A percentile compares a stretch with the other conserved stretches of the same genome.
phyloP scores from a whole-genome alignment of 2,888 invertebrate genomes.

The Acanthopleura granulata region DNA sequence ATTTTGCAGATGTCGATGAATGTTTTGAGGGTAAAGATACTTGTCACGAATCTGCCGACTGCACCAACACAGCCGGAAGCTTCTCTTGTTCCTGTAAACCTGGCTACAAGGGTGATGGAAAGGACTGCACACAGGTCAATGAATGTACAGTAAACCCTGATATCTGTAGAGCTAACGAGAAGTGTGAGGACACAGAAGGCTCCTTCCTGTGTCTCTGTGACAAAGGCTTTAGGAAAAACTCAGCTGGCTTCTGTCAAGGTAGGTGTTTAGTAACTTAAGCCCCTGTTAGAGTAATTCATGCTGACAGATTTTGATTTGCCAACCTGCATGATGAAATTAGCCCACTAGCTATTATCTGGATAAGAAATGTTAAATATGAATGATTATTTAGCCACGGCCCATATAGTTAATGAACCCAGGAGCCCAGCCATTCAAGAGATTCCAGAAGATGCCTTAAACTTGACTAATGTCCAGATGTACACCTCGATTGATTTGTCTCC shows the following conservation, averaged over 20 bases:
- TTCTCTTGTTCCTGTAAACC: conserved; percentile 1
- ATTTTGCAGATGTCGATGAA: conserved; percentile 10
- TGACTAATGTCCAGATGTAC: no score
- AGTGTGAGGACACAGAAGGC: conserved; percentile 12
- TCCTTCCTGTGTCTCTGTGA: conserved; percentile 4
- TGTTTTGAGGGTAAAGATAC: conserved; percentile 15
- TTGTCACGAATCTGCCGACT: conserved; percentile 1
- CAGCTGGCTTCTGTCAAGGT: conserved; percentile 18
- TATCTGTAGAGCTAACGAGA: background rate
- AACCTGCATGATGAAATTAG: no score
- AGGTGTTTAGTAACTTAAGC: no score
- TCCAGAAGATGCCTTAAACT: no score
- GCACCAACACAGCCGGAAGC: background rate
- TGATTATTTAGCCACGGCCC: no score
- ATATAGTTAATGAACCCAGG: no score
- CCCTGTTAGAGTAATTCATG: no score
- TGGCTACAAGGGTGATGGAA: conserved; percentile 9
- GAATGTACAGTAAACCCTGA: background rate
- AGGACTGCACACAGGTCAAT: background rate
- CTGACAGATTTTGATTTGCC: no score
- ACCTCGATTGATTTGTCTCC: no score
- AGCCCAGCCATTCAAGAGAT: no score
- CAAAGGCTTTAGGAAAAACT: background rate
- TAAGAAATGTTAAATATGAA: no score
- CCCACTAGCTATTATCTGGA: no score